Percentiles rank a stretch among this genome's conserved stretches.
Conservation (phyloP, 2,113 vertebrate genomes). For the Anguilla rostrata region DNA sequence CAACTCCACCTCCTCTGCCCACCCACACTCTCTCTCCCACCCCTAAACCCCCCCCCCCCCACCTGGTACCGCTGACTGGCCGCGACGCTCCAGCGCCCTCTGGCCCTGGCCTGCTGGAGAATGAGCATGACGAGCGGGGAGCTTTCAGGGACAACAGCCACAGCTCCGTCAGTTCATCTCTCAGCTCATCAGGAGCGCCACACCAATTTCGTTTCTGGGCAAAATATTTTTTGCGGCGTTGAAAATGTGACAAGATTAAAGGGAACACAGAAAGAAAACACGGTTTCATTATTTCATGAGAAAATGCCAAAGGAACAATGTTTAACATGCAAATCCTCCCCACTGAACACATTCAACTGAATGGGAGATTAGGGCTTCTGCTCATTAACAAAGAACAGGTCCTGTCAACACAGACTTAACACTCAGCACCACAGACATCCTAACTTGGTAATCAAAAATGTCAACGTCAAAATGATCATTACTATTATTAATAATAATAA, state of each 20-base stretch:
- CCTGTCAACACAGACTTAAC: neutral
- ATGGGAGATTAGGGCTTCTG: neutral
- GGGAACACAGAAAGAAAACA: neutral
- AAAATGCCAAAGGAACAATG: neutral
- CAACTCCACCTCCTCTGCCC: neutral
- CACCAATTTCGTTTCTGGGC: neutral
- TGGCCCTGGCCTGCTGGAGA: neutral
- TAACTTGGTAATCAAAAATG: neutral
- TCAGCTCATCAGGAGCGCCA: neutral
- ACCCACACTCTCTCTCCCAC: neutral
- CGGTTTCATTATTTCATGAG: neutral
- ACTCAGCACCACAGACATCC: neutral
- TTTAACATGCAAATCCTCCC: neutral
- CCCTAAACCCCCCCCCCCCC: too few species aligned
- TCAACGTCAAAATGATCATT: neutral
- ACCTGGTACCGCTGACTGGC: too few species aligned
- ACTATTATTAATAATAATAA: too few species aligned
- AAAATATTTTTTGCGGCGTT: neutral
- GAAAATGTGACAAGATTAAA: neutral
- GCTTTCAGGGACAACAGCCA: neutral
- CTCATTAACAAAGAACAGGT: neutral
- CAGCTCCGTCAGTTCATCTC: neutral
- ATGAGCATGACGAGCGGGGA: neutral
- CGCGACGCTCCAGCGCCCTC: neutral
- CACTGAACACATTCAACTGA: neutral